Base-by-base conservation (phyloP, 1,140 invertebrate species). In the Bilobella aurantiaca region DNA sequence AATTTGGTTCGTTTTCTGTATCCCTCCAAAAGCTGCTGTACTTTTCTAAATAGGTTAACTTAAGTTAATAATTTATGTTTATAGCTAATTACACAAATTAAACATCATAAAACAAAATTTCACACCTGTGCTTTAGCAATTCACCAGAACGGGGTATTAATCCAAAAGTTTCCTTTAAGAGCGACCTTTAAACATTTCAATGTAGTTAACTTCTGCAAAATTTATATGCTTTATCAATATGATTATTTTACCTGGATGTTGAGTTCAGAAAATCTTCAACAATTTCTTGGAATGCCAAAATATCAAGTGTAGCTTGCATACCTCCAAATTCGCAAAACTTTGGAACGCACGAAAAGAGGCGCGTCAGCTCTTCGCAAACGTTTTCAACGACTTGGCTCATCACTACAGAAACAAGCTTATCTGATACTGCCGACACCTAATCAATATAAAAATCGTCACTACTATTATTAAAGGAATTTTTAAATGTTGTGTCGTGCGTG, bases 321-420 rank as follows among this genome's bases (percentile, higher is more conserved):
- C 82, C 82, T 23, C 88, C 87, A 64, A 82, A 76, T 21, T 78
- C 76, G 74, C 82, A 85, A 76, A 89, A 89, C 62, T 82, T 82
- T 46, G 81, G 80, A 34, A 87, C 86, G 76, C 90, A 91, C 34
- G 87, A 86, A 81, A 92, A 88, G 1, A 96, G 80, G 25, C 93
- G 81, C 21, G 87, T 86, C 58, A 96, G 79, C 80, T 96, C 94
- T 79, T 96, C 92, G 63, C 89, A 87, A 66, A 96, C 87, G 1
- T 87, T 91, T 79, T 95, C 88, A 21, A 93, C 86, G 64, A 96
- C 89, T 74, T 90, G 87, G 23, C 85, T 86, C 72, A 96, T 80
- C 29, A 96, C 87, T 30, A 83, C 81, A 5, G 83, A 78, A 29
- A 92, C 79, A 72, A 93, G 79, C 32, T 82, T 81, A 28, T 90